Conservation (phyloP, 2,113 vertebrate species). For the Ctenodactylus gundi region DNA sequence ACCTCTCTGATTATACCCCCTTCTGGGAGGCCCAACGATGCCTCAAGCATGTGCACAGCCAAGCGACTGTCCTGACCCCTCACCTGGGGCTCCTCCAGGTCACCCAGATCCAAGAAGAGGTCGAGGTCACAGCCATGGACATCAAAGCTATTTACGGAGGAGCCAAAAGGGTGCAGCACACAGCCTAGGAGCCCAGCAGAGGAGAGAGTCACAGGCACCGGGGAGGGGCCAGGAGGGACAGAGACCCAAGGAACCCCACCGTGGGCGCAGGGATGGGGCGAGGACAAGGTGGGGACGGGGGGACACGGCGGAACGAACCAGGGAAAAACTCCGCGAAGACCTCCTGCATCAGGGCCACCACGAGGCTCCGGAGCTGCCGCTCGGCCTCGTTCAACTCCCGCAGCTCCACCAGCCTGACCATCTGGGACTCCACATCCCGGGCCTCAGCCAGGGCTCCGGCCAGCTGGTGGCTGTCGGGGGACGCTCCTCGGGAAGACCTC, state of each 20-base stretch:
- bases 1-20: neutral
- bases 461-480: constrained; percentile 80
- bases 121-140: constrained; percentile 93
- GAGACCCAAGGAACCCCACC: no score
- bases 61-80: no score
- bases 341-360: constrained; percentile 91
- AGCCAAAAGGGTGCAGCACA: constrained; percentile 91
- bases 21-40: neutral
- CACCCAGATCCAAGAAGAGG: constrained; percentile 92
- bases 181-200: constrained; percentile 84
- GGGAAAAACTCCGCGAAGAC: constrained; percentile 94
- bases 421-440: constrained; percentile 88
- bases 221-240: no score
- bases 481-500: constrained; percentile 72
- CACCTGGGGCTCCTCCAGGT: constrained; percentile 89
- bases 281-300: accelerated
- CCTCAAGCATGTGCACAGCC: no score
- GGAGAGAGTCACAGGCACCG: neutral
- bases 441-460: constrained; percentile 83
- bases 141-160: constrained; percentile 92
- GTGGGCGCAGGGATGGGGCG: accelerated
- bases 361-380: constrained; percentile 85
- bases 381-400: constrained; percentile 90
- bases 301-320: constrained; percentile 78
- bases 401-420: constrained; percentile 85